Base-by-base conservation (phyloP, 2,888 invertebrate species). In the Caenorhabditis sp. region DNA sequence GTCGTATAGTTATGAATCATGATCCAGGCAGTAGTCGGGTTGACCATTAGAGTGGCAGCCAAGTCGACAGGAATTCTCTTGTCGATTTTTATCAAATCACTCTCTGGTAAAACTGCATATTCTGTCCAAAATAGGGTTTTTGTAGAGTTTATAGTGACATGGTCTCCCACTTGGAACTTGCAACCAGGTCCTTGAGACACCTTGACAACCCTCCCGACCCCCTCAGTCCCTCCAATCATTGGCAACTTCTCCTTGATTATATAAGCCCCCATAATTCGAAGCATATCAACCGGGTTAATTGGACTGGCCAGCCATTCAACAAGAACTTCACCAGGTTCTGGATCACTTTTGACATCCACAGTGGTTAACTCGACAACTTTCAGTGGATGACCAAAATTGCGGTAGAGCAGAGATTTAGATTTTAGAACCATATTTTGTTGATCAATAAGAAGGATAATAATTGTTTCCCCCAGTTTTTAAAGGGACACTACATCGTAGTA, bases 1-100 rank as follows among this genome's bases (percentile, higher is more conserved):
- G 82, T 61, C 5, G 91, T 92, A 89, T 94, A 97, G 89, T 97
- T 96, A 84, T 92, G 92, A 2, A 99, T 89, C 95, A 97, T 95
- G 88, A 96, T 91, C 87, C 93, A 97, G 0, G 97, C 97, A 0
- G 97, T 97, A 83, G 94, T 93, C 0, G 97, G 96, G 89, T 97
- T 97, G 0, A 96, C 94, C 23, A 93, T 92, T 0, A 97, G 89
- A 25, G 95, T 96, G 94, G 95, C 89, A 0, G 67, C 68, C 36
- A 36, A 36, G 10, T 36, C 36, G 10, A 36, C 10, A 5, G 36
- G 10, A 8, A 85, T 77, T 49, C 80, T 38, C 1, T 87, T 88
- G 21, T 87, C 83, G 23, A 90, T 78, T 76, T 87, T 85, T 12
- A 84, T 76, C 10, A 86, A 56, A 12, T 76, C 70, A 14, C 76